These are phyloP conservation scores for Diogma glabrata DNA, from an alignment of 2,888 invertebrate species.

Conservation along the genomic window DNA sequence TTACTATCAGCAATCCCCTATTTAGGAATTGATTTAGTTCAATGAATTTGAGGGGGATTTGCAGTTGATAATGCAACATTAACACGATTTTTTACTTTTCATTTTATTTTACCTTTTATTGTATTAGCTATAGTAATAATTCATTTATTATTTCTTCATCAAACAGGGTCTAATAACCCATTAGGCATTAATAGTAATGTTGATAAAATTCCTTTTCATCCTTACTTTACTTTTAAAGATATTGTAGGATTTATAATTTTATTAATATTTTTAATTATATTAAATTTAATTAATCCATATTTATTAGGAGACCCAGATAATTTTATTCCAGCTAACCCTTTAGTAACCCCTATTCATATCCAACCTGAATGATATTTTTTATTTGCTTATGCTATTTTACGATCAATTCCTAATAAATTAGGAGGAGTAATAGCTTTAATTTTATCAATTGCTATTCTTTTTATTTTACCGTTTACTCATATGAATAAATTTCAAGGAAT, in stretches of 20 bases:
- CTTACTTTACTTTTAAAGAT: slow-evolving; percentile 54
- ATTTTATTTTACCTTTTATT: slow-evolving; percentile 62
- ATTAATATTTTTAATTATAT: too few species aligned
- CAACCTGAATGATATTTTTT: slow-evolving; percentile 79
- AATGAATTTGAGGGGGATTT: too few species aligned
- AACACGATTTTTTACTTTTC: slow-evolving; percentile 65
- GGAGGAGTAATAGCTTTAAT: slow-evolving; percentile 47
- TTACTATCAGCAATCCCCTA: too few species aligned
- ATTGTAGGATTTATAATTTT: slow-evolving; percentile 47
- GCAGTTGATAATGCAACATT: slow-evolving; percentile 60
- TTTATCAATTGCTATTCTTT: slow-evolving; percentile 54
- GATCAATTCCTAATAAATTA: slow-evolving; percentile 68
- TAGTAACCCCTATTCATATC: slow-evolving; percentile 57
- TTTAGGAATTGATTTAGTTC: too few species aligned
- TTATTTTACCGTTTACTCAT: slow-evolving; percentile 45
- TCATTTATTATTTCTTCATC: slow-evolving; percentile 52
- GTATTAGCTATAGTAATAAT: slow-evolving; percentile 47
- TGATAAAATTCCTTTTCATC: slow-evolving; percentile 58
- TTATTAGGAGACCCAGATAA: slow-evolving; percentile 60
- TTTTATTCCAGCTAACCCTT: slow-evolving; percentile 43
- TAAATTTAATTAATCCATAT: slow-evolving; percentile 46
- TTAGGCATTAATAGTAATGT: slow-evolving; percentile 50
- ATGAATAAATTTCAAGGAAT: slow-evolving; percentile 45
- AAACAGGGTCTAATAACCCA: slow-evolving; percentile 57
- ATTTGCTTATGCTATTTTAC: slow-evolving; percentile 71